Evolutionary conservation across 2,113 vertebrate species (phyloP).

Genomic region (Helogale parvula): DNA sequence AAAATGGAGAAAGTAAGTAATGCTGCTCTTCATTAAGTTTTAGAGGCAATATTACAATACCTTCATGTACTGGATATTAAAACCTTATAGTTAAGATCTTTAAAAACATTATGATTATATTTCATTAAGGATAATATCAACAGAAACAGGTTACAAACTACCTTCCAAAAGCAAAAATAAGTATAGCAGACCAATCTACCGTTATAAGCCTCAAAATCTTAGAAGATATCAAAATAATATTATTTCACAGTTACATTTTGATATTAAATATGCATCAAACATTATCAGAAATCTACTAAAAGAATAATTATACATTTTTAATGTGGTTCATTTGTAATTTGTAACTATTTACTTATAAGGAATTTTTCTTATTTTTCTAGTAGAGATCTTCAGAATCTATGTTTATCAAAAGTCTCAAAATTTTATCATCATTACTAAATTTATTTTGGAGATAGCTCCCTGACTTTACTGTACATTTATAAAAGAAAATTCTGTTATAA

Average conservation of each 20-base stretch:
- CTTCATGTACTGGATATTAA: neutral
- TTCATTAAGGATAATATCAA: neutral
- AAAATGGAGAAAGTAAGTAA: constrained; percentile 29
- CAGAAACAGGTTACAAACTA: neutral
- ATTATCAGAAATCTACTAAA: neutral
- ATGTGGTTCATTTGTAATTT: neutral
- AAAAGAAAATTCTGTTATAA: neutral
- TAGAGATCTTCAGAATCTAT: neutral
- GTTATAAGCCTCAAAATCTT: neutral
- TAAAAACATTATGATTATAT: neutral
- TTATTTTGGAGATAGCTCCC: neutral
- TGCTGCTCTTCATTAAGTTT: neutral
- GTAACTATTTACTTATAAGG: neutral
- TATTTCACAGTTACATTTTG: neutral
- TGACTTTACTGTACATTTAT: neutral
- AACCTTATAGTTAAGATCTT: neutral
- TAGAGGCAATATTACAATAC: neutral
- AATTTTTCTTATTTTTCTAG: neutral
- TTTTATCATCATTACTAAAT: neutral
- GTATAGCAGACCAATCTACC: neutral
- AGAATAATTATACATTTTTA: neutral
- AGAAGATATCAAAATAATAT: neutral
- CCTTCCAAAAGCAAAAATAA: constrained; percentile 5
- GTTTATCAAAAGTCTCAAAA: neutral
- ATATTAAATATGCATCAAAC: neutral